Conservation (phyloP, 1,140 invertebrate species). For the Neomicropteryx cornuta region DNA sequence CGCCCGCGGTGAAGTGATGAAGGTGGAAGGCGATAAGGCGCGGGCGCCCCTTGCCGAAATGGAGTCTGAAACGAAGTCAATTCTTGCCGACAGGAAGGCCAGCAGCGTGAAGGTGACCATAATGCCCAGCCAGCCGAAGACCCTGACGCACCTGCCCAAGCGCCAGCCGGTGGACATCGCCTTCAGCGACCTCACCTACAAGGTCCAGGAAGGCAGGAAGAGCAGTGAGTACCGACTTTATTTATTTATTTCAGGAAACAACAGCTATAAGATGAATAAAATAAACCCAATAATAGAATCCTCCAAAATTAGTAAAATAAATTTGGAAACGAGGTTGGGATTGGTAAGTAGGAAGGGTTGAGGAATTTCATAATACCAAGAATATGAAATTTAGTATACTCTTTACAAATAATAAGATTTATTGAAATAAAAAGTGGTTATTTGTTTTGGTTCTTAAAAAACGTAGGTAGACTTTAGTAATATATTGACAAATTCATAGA, state of each 20-base stretch:
- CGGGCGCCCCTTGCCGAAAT: conserved; percentile 15
- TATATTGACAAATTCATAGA: no score
- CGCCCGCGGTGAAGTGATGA: no score
- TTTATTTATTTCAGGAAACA: no score
- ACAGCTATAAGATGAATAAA: neutral
- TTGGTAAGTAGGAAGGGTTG: no score
- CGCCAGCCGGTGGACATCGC: conserved; percentile 79
- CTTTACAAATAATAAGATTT: no score
- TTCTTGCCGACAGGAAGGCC: conserved; percentile 38
- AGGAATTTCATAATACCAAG: no score
- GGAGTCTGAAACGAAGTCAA: conserved; percentile 26
- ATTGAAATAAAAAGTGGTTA: no score
- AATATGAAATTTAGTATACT: no score
- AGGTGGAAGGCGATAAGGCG: conserved; percentile 21
- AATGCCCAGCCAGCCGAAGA: conserved; percentile 57
- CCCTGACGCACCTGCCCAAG: conserved; percentile 70
- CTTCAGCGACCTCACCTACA: conserved; percentile 75
- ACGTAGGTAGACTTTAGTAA: no score
- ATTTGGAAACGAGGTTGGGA: no score
- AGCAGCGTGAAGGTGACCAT: conserved; percentile 51
- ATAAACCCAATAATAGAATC: neutral
- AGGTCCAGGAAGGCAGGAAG: conserved; percentile 68
- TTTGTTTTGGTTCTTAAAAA: no score
- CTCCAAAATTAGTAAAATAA: no score
- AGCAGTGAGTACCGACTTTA: conserved; percentile 64